Evolutionary conservation across 2,113 vertebrate genomes (phyloP).

Genomic region (Copsychus sechellarum): DNA sequence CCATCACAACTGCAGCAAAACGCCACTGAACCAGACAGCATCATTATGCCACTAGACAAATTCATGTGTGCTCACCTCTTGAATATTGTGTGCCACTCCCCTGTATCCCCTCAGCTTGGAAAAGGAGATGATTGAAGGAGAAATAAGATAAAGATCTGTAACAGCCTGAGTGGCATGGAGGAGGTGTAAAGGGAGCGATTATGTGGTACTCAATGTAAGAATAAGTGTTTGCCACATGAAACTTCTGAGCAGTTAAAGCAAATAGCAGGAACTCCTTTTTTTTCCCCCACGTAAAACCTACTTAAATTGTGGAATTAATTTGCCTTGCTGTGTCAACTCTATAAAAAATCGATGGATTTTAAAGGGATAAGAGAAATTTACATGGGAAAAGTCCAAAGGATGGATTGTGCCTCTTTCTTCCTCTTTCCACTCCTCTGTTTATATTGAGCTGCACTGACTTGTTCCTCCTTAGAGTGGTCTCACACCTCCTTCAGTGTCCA

Average conservation of each 20-base stretch:
- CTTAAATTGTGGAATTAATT: neutral
- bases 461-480: neutral
- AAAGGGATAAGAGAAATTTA: neutral
- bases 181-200: neutral
- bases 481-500: neutral
- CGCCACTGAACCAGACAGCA: neutral
- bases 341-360: neutral
- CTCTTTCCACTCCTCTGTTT: neutral
- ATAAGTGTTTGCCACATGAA: neutral
- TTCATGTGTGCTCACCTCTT: neutral
- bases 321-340: neutral
- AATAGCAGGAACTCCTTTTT: neutral
- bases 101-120: neutral
- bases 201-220: neutral
- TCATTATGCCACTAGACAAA: neutral
- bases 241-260: constrained; percentile 10
- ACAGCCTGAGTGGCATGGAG: neutral
- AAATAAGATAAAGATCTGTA: neutral
- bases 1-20: neutral
- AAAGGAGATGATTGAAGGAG: neutral
- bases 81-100: neutral
- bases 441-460: neutral
- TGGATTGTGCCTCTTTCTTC: neutral
- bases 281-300: neutral
- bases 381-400: neutral